These are phyloP conservation scores for Oreochromis spilurus DNA, from an alignment of 2,113 vertebrate species.

Conservation along the genomic window DNA sequence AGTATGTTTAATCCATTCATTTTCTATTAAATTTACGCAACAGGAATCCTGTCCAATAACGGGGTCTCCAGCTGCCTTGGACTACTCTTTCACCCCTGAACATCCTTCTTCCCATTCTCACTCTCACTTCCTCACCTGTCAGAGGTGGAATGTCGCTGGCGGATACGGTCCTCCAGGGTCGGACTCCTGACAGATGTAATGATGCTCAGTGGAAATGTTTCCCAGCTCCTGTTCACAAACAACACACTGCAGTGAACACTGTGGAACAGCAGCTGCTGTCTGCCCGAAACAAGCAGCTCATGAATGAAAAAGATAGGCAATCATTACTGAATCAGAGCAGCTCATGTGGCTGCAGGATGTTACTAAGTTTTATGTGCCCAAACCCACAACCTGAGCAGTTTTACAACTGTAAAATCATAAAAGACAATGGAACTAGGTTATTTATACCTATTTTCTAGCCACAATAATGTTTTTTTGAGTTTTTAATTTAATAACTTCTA, in stretches of 20 bases:
- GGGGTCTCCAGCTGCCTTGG: slow-evolving; percentile 65
- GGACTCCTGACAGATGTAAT: slow-evolving; percentile 57
- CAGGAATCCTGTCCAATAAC: slow-evolving; percentile 53
- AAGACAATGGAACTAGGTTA: not conserved
- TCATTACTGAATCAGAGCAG: not conserved
- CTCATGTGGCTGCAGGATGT: not conserved
- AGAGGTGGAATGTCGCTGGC: slow-evolving; percentile 75
- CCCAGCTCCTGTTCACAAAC: slow-evolving; percentile 55
- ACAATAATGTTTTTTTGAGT: not conserved
- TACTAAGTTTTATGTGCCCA: not conserved
- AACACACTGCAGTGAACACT: slow-evolving; percentile 6
- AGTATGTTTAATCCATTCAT: slow-evolving; percentile 19
- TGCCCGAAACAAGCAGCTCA: not conserved
- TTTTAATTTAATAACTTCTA: not conserved
- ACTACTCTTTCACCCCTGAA: slow-evolving; percentile 46
- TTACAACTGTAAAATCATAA: not conserved
- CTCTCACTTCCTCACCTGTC: slow-evolving; percentile 77
- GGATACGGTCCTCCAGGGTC: slow-evolving; percentile 45
- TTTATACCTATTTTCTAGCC: not conserved
- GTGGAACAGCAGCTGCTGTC: not conserved
- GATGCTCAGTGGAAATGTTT: slow-evolving; percentile 54
- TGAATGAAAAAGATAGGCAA: not conserved
- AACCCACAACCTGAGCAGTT: not conserved
- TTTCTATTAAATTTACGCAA: slow-evolving; percentile 44
- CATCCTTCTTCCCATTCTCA: slow-evolving; percentile 69